Evolutionary conservation across 2,113 vertebrate genomes (phyloP), one percentile per base, ranked within the genome.

Genomic region (Tricholaema leucomelas): DNA sequence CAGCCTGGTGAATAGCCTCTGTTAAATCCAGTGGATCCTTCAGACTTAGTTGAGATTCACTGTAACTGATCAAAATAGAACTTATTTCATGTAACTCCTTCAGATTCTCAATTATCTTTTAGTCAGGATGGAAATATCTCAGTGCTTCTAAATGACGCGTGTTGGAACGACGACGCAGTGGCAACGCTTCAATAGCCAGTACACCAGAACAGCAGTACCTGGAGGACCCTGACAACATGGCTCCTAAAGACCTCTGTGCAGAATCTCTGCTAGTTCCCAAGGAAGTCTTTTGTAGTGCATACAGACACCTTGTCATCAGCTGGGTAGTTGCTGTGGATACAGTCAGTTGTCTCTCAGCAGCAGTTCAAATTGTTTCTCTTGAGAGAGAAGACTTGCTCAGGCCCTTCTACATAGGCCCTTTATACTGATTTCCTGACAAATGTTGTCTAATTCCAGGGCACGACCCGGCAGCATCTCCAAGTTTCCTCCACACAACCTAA

Each of bases 371-470:
- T 88, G 25, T 10, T 81, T 69, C 58, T 86, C 70, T 90, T 91
- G 80, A 42, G 84, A 85, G 65, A 84, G 69, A 28, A 69, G 75
- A 35, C 16, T 70, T 70, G 76, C 79, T 96, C 87, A 36, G 71
- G 63, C 79, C 77, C 89, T 76, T 70, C 94, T 78, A 98, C 97
- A 98, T 98, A 6, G 97, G 98, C 87, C 98, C 98, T 95, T 98
- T 98, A 60, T 98, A 98, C 88, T 98, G 98, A 89, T 97, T 98
- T 94, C 97, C 98, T 89, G 98, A 97, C 90, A 98, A 93, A 96
- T 98, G 97, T 64, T 98, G 98, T 91, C 98, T 98, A 98, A 98
- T 98, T 96, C 98, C 98, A 98, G 98, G 98, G 98, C 98, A 98
- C 58, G 97, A 98, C 95, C 97, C 98, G 96, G 98, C 98, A 98